Percentiles rank a stretch among this genome's conserved stretches.
Conservation (phyloP, 2,888 invertebrate genomes). For the Nymphalis urticae region DNA sequence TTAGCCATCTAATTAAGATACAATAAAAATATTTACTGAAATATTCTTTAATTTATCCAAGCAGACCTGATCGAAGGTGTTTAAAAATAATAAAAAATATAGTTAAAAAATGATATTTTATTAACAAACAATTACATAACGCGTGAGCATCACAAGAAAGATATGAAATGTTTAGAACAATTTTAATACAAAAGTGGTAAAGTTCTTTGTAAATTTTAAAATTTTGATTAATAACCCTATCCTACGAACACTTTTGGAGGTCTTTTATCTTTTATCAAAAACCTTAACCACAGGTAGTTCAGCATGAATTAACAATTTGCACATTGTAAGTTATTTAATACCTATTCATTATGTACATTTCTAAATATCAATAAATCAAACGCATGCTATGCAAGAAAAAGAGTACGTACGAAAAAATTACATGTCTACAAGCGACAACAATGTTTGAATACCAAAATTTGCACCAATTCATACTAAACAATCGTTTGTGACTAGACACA, state of each 20-base stretch:
- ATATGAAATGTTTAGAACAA: conserved; percentile 15
- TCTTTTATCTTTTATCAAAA: conserved; percentile 3
- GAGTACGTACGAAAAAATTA: neutral
- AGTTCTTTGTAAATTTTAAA: conserved; percentile 13
- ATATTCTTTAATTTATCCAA: neutral
- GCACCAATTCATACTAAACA: neutral
- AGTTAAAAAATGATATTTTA: conserved; percentile 32
- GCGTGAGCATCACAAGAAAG: conserved; percentile 15
- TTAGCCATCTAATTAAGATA: conserved; percentile 1
- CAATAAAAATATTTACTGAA: conserved; percentile 16
- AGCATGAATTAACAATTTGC: conserved; percentile 1
- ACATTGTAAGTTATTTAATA: too few relatives aligned
- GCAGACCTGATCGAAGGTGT: neutral
- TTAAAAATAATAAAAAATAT: neutral
- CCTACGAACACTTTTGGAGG: conserved; percentile 31
- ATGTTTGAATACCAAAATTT: neutral
- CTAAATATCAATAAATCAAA: neutral
- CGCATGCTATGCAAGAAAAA: neutral
- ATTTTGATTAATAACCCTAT: conserved; percentile 13
- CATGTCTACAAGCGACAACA: neutral
- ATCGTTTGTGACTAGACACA: conserved; percentile 2
- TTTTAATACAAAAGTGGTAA: conserved; percentile 19
- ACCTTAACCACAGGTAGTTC: neutral
- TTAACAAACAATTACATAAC: conserved; percentile 23
- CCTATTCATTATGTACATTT: neutral